Conservation (phyloP, 2,113 vertebrate genomes). For the Pheucticus melanocephalus region DNA sequence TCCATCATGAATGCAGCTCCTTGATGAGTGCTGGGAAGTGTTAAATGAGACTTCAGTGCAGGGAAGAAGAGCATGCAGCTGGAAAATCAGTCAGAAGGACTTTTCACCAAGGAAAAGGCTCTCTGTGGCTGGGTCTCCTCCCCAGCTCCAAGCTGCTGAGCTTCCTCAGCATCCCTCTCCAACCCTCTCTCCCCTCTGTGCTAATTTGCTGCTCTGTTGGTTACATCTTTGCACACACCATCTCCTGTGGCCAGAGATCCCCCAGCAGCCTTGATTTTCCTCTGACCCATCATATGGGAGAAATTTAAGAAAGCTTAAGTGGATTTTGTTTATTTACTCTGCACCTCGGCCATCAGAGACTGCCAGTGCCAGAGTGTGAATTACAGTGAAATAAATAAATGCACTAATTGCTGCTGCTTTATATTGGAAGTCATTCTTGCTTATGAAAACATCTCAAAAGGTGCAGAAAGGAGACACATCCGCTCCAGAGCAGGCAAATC, state of each 20-base stretch:
- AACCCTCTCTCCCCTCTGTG: background rate
- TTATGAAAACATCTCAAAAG: background rate
- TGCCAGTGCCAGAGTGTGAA: background rate
- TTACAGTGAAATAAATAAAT: conserved; percentile 22
- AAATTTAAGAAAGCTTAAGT: background rate
- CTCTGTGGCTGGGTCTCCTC: background rate
- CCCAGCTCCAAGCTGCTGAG: background rate
- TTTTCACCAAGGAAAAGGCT: background rate
- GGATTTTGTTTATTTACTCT: conserved; percentile 22
- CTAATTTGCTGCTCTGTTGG: background rate
- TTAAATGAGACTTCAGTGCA: background rate
- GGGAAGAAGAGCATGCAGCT: background rate
- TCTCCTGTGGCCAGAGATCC: background rate
- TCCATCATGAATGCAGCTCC: accelerated
- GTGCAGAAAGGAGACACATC: background rate
- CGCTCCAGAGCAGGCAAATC: background rate
- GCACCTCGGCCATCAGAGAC: background rate
- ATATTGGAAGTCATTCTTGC: background rate
- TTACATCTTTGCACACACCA: accelerated
- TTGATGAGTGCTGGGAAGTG: background rate
- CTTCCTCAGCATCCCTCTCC: background rate
- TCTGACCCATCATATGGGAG: background rate
- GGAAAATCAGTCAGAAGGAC: background rate
- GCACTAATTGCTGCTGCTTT: conserved; percentile 22
- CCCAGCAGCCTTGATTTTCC: background rate